Percentiles rank a stretch among this genome's conserved stretches.
phyloP scores from a whole-genome alignment of 2,888 invertebrate species.

The Ormyrus labotus region DNA sequence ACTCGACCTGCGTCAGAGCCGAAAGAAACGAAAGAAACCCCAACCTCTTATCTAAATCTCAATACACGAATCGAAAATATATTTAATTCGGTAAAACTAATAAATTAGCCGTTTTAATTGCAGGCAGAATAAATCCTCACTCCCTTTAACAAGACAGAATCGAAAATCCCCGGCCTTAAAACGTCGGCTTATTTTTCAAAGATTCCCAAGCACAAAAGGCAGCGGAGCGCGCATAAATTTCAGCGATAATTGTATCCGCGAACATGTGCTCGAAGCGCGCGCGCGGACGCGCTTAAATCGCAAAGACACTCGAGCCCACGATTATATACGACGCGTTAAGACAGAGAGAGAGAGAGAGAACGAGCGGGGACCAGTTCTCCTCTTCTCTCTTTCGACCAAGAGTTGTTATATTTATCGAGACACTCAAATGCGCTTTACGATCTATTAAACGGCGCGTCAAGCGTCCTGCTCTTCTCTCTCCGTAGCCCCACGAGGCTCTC shows the following conservation, averaged over 20 bases:
- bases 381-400: constrained; percentile 61
- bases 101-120: too few relatives aligned
- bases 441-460: constrained; percentile 69
- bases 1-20: too few relatives aligned
- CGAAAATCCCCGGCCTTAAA: too few relatives aligned
- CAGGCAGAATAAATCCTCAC: too few relatives aligned
- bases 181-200: too few relatives aligned
- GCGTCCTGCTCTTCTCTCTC: constrained; percentile 16
- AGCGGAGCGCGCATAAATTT: not conserved
- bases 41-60: too few relatives aligned
- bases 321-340: constrained; percentile 63
- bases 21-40: too few relatives aligned
- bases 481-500: constrained; percentile 11
- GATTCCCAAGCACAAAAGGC: not conserved
- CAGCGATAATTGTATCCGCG: not conserved
- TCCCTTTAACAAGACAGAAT: not conserved
- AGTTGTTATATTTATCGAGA: constrained; percentile 75
- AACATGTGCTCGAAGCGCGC: not conserved
- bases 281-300: constrained; percentile 29
- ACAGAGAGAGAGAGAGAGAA: constrained; percentile 24
- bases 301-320: constrained; percentile 44
- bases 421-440: constrained; percentile 74
- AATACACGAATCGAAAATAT: too few relatives aligned
- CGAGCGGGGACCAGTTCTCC: constrained; percentile 44
- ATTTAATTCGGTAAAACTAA: too few relatives aligned